Evolutionary conservation across 2,888 invertebrate genomes (phyloP), one percentile per base, ranked within the genome.

Genomic region (Branchipolynoe longqiensis): DNA sequence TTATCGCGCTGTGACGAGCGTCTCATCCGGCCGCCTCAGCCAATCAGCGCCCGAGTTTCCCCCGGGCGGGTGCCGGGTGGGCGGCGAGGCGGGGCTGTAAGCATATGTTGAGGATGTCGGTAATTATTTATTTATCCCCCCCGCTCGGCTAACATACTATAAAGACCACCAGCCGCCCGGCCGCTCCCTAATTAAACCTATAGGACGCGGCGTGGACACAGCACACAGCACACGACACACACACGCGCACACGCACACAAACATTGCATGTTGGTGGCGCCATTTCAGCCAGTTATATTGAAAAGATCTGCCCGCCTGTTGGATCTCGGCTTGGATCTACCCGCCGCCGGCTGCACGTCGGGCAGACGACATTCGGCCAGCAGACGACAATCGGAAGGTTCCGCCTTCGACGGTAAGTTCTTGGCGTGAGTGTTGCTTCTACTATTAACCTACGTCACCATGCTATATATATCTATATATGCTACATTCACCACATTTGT

Each of bases 71-170:
- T 14, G 31, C 28, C 3, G 69, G 22, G 69, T 69, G 69, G 69
- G 36, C 25, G 62, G 28, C 28, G 62, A 12, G 25, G 56, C 56
- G 56, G 69, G 36, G 22, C 36, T 36, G 69, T 69, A 69, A 69
- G 69, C 69, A 69, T 69, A 69, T 69, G 69, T 69, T 69, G 69
- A 69, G 69, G 33, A 12, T 25, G 69, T 38, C 69, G 33, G 69
- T 69, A 69, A 69, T 69, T 69, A 69, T 69, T 69, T 69, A 69
- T 69, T 69, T 69, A 69, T 31, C 38, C 36, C 14, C 69, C 14
- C n/a, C n/a, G n/a, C 36, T 38, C 69, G 6, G n/a, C 36, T 25
- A 38, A 33, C 38, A 38, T 6, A 12, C 36, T 69, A 69, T 69
- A 69, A 69, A 69, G 69, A 1, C 8, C 14, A 14, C 14, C 14